Percentiles rank a stretch among this genome's conserved stretches.
Evolutionary conservation across 2,888 invertebrate species (phyloP).

Genomic region (Trachelus iudaicus): DNA sequence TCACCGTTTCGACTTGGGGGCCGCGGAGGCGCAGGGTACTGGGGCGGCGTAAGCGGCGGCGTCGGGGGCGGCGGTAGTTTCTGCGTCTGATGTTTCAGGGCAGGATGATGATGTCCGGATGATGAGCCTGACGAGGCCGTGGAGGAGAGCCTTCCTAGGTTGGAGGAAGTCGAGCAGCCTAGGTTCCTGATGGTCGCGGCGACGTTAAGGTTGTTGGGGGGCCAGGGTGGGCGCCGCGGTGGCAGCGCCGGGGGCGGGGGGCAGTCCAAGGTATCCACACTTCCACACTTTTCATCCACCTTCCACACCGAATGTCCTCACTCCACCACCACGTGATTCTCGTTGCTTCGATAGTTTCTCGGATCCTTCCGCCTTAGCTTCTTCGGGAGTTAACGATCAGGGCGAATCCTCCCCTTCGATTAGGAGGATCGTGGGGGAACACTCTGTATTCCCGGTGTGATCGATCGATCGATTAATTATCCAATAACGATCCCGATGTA

Average conservation of each 20-base stretch:
- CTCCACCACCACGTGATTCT: constrained; percentile 31
- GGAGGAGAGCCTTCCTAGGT: neutral
- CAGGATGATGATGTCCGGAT: neutral
- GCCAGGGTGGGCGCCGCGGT: constrained; percentile 65
- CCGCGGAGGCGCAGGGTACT: constrained; percentile 64
- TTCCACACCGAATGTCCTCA: constrained; percentile 48
- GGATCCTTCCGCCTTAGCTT: neutral
- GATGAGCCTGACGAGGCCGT: constrained; percentile 7
- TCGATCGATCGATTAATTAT: neutral
- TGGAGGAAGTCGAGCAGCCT: constrained; percentile 32
- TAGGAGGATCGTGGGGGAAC: neutral
- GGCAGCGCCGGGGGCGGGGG: constrained; percentile 68
- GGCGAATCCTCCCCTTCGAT: neutral
- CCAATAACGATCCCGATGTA: neutral
- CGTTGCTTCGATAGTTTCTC: neutral
- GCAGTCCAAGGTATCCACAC: constrained; percentile 66
- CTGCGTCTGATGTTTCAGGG: neutral
- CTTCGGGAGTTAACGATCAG: neutral
- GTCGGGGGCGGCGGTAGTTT: constrained; percentile 27
- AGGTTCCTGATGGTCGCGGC: constrained; percentile 43
- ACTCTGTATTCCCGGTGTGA: neutral
- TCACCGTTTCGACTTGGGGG: constrained; percentile 65
- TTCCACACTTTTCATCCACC: constrained; percentile 64
- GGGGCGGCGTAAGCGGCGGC: constrained; percentile 60
- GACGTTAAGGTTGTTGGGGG: constrained; percentile 65